Evolutionary conservation across 2,888 invertebrate species (phyloP).

Genomic region (Criorhina ranunculi): DNA sequence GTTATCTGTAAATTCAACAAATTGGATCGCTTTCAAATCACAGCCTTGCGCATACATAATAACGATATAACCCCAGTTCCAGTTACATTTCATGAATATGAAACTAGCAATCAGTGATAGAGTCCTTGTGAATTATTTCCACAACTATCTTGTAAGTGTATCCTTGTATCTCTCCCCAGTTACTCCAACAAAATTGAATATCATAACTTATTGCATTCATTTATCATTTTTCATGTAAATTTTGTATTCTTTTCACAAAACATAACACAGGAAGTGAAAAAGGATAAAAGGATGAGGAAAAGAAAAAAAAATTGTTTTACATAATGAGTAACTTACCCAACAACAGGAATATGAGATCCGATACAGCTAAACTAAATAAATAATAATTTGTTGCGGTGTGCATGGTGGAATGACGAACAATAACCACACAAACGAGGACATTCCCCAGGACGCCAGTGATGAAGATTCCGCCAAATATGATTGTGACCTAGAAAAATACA

Average conservation of each 20-base stretch:
- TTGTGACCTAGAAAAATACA: conserved; percentile 85
- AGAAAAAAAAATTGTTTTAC: conserved; percentile 6
- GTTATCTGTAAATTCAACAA: too few relatives aligned
- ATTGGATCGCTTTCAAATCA: too few relatives aligned
- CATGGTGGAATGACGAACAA: conserved; percentile 91
- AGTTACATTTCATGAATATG: neutral
- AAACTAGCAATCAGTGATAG: neutral
- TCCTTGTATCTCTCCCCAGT: neutral
- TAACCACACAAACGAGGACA: conserved; percentile 93
- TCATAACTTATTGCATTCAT: conserved; percentile 24
- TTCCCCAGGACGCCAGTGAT: conserved; percentile 94
- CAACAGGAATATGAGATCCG: conserved; percentile 92
- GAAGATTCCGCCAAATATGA: conserved; percentile 91
- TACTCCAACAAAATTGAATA: conserved; percentile 2
- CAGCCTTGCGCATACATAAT: neutral
- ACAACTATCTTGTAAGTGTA: neutral
- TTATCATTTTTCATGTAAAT: conserved; percentile 41
- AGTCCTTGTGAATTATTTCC: neutral
- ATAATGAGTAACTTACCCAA: conserved; percentile 88
- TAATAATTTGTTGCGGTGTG: conserved; percentile 97
- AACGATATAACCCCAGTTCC: neutral
- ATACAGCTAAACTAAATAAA: conserved; percentile 94
- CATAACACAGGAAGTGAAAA: neutral
- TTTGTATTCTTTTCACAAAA: neutral
- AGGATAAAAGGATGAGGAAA: neutral